A percentile compares a stretch with the other conserved stretches of the same genome.
Evolutionary conservation across 2,113 vertebrate genomes (phyloP).

Genomic region (Ceyx melanurus): DNA sequence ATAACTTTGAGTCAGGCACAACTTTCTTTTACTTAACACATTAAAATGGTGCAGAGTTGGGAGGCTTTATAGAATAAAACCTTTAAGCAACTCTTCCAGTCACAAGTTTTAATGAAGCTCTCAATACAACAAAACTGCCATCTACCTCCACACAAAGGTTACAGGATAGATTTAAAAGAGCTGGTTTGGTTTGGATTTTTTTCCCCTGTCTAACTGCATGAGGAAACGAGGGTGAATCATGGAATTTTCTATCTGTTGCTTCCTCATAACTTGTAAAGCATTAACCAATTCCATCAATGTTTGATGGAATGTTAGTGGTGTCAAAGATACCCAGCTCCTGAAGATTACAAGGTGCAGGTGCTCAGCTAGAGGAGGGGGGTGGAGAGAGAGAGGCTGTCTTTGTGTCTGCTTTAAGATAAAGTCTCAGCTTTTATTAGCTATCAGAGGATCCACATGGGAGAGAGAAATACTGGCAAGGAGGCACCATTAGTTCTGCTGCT

Average conservation of each 20-base stretch:
- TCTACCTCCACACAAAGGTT: conserved; percentile 24
- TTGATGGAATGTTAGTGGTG: conserved; percentile 47
- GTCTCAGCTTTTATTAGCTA: conserved; percentile 66
- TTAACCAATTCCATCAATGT: conserved; percentile 42
- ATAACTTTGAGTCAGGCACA: conserved; percentile 39
- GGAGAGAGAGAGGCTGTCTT: conserved; percentile 4
- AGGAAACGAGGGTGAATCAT: not conserved
- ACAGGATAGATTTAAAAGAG: not conserved
- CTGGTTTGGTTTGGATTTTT: not conserved
- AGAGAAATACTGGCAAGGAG: conserved; percentile 61
- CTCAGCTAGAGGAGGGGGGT: not conserved
- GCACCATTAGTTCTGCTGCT: conserved; percentile 65
- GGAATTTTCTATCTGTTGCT: conserved; percentile 34
- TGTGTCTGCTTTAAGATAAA: conserved; percentile 61
- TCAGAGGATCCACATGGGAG: conserved; percentile 59
- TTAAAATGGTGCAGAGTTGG: not conserved
- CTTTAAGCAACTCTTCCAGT: not conserved
- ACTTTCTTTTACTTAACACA: conserved; percentile 62
- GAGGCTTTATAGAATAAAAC: not conserved
- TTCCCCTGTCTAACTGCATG: not conserved
- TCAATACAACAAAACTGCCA: not conserved
- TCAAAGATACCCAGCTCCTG: conserved; percentile 7
- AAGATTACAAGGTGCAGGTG: conserved; percentile 43
- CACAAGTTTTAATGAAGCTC: conserved; percentile 20
- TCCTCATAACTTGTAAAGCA: conserved; percentile 54